A percentile compares a stretch with the other conserved stretches of the same genome.
These are phyloP conservation scores for Diarsia mendica DNA, from an alignment of 2,888 invertebrate genomes.

Conservation along the genomic window DNA sequence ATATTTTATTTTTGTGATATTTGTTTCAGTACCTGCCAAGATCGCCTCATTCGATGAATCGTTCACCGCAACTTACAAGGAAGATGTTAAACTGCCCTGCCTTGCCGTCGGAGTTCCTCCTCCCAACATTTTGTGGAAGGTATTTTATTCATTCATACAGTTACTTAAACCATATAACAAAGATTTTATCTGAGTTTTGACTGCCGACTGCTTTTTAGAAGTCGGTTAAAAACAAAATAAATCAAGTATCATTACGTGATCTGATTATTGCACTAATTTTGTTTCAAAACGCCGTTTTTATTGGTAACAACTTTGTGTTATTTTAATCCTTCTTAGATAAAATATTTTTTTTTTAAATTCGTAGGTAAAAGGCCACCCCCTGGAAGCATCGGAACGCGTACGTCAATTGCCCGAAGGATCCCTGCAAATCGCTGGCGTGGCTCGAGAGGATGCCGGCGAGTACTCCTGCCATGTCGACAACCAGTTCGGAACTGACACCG, in stretches of 20 bases:
- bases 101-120: slow-evolving; percentile 97
- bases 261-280: not conserved
- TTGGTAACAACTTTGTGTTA: not conserved
- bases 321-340: not conserved
- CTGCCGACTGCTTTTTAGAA: not conserved
- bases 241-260: not conserved
- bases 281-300: not conserved
- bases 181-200: not conserved
- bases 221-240: not conserved
- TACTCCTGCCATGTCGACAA: slow-evolving; percentile 98
- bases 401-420: slow-evolving; percentile 97
- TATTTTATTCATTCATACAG: slow-evolving; percentile 65
- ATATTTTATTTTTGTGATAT: not conserved
- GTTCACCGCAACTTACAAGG: slow-evolving; percentile 97
- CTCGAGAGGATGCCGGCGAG: slow-evolving; percentile 97
- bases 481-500: slow-evolving; percentile 97
- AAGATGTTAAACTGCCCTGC: slow-evolving; percentile 97
- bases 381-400: slow-evolving; percentile 95
- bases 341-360: not conserved
- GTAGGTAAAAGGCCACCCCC: slow-evolving; percentile 93
- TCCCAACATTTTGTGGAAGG: slow-evolving; percentile 97
- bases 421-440: slow-evolving; percentile 96
- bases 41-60: slow-evolving; percentile 98
- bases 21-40: slow-evolving; percentile 94
- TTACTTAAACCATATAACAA: not conserved